phyloP scores from a whole-genome alignment of 2,797 vertebrate species.

The Phalloptychus januarius region DNA sequence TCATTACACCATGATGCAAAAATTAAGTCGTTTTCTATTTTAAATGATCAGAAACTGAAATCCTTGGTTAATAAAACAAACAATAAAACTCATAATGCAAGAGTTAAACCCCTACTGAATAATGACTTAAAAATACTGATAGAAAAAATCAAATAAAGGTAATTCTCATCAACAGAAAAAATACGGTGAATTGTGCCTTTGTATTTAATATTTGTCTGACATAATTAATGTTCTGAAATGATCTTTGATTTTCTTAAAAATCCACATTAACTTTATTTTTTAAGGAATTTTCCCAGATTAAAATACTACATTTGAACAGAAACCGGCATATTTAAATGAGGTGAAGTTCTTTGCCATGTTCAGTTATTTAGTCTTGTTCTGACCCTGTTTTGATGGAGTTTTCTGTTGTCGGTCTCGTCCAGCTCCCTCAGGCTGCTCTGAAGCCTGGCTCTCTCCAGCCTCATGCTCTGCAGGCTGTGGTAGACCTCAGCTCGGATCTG shows the following conservation, averaged over 20 bases:
- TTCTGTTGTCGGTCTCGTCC: conserved; percentile 59
- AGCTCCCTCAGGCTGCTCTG: conserved; percentile 76
- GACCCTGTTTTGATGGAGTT: conserved; percentile 50
- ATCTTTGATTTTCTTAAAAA: not conserved
- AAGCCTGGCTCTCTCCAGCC: conserved; percentile 79
- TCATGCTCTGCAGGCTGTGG: conserved; percentile 85
- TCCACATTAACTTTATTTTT: not conserved
- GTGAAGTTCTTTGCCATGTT: not conserved
- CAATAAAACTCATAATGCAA: not conserved
- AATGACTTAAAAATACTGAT: not conserved
- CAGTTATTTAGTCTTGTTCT: not conserved
- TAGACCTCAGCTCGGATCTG: conserved; percentile 80
- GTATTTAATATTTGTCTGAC: not conserved
- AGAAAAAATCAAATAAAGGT: not conserved
- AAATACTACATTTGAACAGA: not conserved
- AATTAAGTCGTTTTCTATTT: not conserved
- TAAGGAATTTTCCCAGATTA: not conserved
- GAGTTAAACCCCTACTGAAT: too few relatives aligned
- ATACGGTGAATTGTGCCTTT: not conserved
- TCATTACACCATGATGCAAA: not conserved
- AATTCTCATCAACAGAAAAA: not conserved
- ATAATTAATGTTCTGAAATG: not conserved
- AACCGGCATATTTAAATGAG: not conserved
- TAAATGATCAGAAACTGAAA: not conserved
- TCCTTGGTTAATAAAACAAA: not conserved